Base-by-base conservation (phyloP, 2,113 vertebrate genomes). In the Typhlomys cinereus region DNA sequence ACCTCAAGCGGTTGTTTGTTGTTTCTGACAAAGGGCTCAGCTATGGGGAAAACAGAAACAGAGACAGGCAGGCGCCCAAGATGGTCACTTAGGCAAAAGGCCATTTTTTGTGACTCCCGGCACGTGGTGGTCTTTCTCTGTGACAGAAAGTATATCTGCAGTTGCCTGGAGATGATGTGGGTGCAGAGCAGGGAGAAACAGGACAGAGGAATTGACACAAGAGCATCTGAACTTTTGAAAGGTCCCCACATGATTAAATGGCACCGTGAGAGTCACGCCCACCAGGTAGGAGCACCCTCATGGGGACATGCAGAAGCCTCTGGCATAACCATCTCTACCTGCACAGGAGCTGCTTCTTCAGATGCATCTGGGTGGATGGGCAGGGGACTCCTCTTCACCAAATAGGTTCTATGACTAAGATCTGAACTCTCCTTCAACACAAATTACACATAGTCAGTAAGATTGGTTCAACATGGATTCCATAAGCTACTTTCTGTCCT, bases 381-480 rank as follows among this genome's bases (percentile, higher is more conserved):
- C 67, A 92, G 89, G 52, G 95, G 62, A 31, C 85, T 94, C 83
- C 96, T 97, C 88, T 97, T 98, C 97, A 99, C 96, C 95, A 98
- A 64, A 82, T 98, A 98, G 13, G 98, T 98, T 78, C 87, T 96
- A 1, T 96, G 96, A 90, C 92, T 95, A 85, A 97, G 44, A 59
- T 93, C 94, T 90, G 96, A 70, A 83, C 96, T 90, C 79, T 97
- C 97, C 98, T 98, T 91, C 15, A 95, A 83, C 57, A 89, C 3
- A 74, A 81, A 94, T 69, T 29, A 78, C 14, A 71, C 44, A 41
- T 11, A 74, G 57, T 92, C 50, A 89, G 20, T 29, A 18, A 41
- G 66, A 21, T 41, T n/a, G 34, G 25, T 59, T 89, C 57, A 59
- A 29, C 0, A 0, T 83, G 9, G 8, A 48, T 54, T 76, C 50